Base-by-base conservation (phyloP, 2,113 vertebrate species). In the Podarcis raffonei region DNA sequence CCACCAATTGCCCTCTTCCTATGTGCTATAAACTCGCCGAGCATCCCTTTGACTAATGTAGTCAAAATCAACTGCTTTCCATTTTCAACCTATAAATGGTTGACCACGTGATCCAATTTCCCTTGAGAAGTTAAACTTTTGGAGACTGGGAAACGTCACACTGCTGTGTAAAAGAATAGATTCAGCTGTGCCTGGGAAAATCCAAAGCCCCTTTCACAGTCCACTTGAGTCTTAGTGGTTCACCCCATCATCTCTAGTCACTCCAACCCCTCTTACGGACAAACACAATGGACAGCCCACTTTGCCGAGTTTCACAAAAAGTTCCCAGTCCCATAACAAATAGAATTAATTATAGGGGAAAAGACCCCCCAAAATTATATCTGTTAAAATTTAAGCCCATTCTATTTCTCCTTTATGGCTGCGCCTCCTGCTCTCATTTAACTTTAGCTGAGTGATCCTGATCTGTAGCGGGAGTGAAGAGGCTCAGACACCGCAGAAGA, bases 221-320 rank as follows among this genome's bases (percentile, higher is more conserved):
- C 9, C 53, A 80, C 57, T 87, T 66, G 48, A 79, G 83, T 84
- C 42, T 82, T 75, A 92, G 85, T 79, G 12, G 4, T 76, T 79
- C 69, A 69, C 59, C 53, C n/a, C 90, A 88, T 84, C 87, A 82
- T 85, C 27, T 83, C 57, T 82, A 4, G 42, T 92, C 89, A 74
- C 80, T 35, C 30, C 90, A 80, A 5, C 81, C 87, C 48, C 87
- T 84, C 87, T 89, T 84, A 89, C 11, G 74, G 87, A 5, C 39
- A 84, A 90, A 7, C n/a, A 71, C 87, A 83, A 90, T 90, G 57
- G 35, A 27, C 69, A 79, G 18, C 5, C 20, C 35, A 90, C 89
- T 91, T 75, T 20, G 37, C 89, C 27, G 16, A 80, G 62, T 18
- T 92, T 93, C 65, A 77, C 71, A 74, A 68, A 59, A 82, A 39